A percentile compares a stretch with the other conserved stretches of the same genome.
These are phyloP conservation scores for Prionace glauca DNA, from an alignment of 2,797 vertebrate species.

Conservation along the genomic window DNA sequence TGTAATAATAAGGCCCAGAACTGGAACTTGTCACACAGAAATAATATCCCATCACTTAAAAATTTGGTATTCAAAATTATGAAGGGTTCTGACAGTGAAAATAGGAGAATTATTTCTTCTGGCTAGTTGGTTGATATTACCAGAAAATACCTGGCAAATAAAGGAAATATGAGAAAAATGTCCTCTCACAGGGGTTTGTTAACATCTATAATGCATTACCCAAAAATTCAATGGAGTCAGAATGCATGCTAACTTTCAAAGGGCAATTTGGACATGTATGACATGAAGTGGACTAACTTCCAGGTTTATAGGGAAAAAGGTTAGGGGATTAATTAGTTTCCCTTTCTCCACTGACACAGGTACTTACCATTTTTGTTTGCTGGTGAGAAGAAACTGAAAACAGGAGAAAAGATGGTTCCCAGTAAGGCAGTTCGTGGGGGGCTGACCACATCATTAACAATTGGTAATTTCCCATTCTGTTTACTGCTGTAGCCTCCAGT, in stretches of 20 bases:
- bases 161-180: background rate
- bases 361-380: slow-evolving; percentile 88
- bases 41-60: background rate
- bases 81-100: background rate
- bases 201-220: background rate
- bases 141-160: background rate
- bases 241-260: background rate
- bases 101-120: background rate
- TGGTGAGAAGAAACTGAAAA: slow-evolving; percentile 98
- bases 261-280: background rate
- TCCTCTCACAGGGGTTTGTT: background rate
- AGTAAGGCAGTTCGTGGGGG: slow-evolving; percentile 86
- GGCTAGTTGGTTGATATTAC: background rate
- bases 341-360: background rate
- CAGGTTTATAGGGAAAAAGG: background rate
- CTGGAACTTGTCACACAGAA: background rate
- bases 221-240: background rate
- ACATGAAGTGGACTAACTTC: background rate
- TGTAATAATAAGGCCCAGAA: background rate
- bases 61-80: background rate
- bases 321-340: background rate
- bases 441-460: slow-evolving; percentile 67
- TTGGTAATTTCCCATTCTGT: slow-evolving; percentile 85
- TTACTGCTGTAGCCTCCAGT: slow-evolving; percentile 87
- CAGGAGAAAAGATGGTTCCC: slow-evolving; percentile 96